Percentiles rank a stretch among this genome's conserved stretches.
phyloP scores from a whole-genome alignment of 2,888 invertebrate species.

The Prosopocoilus inquinatus region DNA sequence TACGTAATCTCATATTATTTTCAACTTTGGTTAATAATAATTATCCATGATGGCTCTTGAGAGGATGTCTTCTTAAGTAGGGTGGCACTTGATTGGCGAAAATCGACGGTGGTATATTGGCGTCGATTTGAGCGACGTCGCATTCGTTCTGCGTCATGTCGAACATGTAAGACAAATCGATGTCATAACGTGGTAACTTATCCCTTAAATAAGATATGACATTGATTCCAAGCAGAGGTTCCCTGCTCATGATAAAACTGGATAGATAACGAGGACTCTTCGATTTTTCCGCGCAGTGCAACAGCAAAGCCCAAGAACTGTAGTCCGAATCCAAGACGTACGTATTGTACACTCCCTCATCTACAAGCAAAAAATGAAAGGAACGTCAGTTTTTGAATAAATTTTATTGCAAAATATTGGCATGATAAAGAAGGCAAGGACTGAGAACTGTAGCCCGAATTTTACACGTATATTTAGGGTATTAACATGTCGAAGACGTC shows the following conservation, averaged over 20 bases:
- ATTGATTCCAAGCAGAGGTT: conserved; percentile 60
- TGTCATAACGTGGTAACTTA: conserved; percentile 76
- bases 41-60: conserved; percentile 47
- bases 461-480: no score
- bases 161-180: conserved; percentile 83
- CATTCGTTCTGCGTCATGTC: conserved; percentile 75
- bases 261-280: conserved; percentile 77
- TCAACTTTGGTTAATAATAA: neutral
- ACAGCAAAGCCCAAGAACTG: conserved; percentile 75
- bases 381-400: neutral
- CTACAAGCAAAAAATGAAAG: conserved; percentile 52
- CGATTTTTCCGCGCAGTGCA: conserved; percentile 84
- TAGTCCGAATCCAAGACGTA: conserved; percentile 84
- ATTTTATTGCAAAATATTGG: neutral
- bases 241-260: conserved; percentile 75
- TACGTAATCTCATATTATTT: no score
- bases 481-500: no score
- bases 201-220: conserved; percentile 75
- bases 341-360: conserved; percentile 86
- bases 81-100: conserved; percentile 35
- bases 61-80: conserved; percentile 48
- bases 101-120: conserved; percentile 40
- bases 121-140: conserved; percentile 47
- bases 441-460: no score
- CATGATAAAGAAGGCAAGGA: neutral